phyloP scores from a whole-genome alignment of 2,888 invertebrate species.

The Formica aserva region DNA sequence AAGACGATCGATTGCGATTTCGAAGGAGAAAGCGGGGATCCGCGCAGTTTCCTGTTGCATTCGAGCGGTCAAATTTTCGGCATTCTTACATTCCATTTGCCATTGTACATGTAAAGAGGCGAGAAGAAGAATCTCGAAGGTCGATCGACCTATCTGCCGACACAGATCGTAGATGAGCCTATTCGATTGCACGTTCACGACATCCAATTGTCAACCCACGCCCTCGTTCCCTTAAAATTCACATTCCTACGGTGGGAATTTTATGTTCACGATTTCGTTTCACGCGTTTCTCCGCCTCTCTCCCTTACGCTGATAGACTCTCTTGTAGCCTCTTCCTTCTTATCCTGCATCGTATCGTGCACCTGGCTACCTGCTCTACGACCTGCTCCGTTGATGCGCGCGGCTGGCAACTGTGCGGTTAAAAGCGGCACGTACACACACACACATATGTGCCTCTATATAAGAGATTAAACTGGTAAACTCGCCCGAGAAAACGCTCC shows the following conservation, averaged over 20 bases:
- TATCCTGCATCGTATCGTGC: constrained; percentile 73
- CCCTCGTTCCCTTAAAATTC: not conserved
- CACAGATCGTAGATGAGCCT: not conserved
- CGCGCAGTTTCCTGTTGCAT: constrained; percentile 11
- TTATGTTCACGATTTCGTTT: constrained; percentile 58
- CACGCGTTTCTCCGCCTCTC: constrained; percentile 52
- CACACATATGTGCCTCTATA: constrained; percentile 49
- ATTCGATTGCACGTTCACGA: not conserved
- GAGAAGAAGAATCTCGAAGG: not conserved
- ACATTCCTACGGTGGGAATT: constrained; percentile 63
- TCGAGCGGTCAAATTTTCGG: not conserved
- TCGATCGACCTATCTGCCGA: not conserved
- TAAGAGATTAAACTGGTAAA: constrained; percentile 59
- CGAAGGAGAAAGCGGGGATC: constrained; percentile 25
- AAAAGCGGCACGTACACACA: constrained; percentile 54
- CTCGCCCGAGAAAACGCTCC: constrained; percentile 58
- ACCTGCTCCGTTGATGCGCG: constrained; percentile 66
- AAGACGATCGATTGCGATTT: constrained; percentile 26
- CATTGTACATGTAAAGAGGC: not conserved
- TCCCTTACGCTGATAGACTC: constrained; percentile 5
- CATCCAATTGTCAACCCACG: constrained; percentile 18
- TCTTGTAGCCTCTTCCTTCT: constrained; percentile 61
- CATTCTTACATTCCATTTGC: not conserved
- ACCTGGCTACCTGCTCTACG: constrained; percentile 81
- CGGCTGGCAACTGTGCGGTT: constrained; percentile 68